phyloP scores from a whole-genome alignment of 2,888 invertebrate genomes.

The Sycophila texana region DNA sequence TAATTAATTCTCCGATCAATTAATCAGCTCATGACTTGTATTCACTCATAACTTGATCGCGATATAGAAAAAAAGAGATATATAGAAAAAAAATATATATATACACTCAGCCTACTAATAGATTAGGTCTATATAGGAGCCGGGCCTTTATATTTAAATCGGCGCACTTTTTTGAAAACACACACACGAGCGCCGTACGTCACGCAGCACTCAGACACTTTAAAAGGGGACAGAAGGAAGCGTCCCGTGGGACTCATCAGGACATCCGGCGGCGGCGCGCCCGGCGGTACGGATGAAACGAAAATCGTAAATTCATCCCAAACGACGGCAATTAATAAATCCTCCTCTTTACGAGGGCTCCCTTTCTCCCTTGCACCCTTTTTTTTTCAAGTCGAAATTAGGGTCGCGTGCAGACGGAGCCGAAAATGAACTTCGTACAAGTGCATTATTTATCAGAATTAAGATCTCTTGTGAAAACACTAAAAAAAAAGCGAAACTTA shows the following conservation, averaged over 20 bases:
- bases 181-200: slow-evolving; percentile 4
- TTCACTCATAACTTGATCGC: too few relatives aligned
- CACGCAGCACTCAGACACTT: neutral
- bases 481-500: too few relatives aligned
- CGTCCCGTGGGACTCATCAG: slow-evolving; percentile 52
- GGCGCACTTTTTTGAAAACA: slow-evolving; percentile 9
- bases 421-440: slow-evolving; percentile 12
- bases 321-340: slow-evolving; percentile 43
- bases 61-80: too few relatives aligned
- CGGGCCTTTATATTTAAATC: slow-evolving; percentile 28
- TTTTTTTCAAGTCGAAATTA: neutral
- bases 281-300: slow-evolving; percentile 17
- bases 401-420: neutral
- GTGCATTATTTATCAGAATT: too few relatives aligned
- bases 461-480: too few relatives aligned
- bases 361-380: neutral
- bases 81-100: too few relatives aligned
- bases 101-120: too few relatives aligned
- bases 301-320: slow-evolving; percentile 45
- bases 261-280: slow-evolving; percentile 50
- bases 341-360: slow-evolving; percentile 10
- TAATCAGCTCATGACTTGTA: too few relatives aligned
- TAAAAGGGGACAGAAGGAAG: neutral
- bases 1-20: too few relatives aligned
- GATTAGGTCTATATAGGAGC: too few relatives aligned